Percentiles rank a stretch among this genome's conserved stretches.
Conservation (phyloP, 2,797 vertebrate species). For the Numenius phaeopus region DNA sequence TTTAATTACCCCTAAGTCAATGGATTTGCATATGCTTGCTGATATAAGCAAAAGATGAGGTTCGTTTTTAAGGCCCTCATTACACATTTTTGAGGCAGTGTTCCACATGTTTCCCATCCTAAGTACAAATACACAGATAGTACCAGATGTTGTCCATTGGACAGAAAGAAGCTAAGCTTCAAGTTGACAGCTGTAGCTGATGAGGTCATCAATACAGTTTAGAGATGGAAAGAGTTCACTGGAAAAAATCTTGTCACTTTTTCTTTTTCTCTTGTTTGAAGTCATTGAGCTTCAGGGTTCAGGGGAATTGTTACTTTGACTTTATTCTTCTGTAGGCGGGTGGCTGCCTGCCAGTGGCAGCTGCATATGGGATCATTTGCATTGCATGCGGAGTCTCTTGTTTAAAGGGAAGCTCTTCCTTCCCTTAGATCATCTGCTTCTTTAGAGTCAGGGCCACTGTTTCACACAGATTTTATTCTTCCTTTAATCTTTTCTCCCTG, state of each 20-base stretch:
- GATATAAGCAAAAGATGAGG: background rate
- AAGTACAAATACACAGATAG: slow-evolving; percentile 37
- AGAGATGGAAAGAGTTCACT: slow-evolving; percentile 72
- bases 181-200: slow-evolving; percentile 74
- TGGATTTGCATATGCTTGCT: background rate
- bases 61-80: background rate
- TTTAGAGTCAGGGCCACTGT: slow-evolving; percentile 80
- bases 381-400: slow-evolving; percentile 79
- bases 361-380: slow-evolving; percentile 84
- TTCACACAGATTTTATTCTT: slow-evolving; percentile 78
- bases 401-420: slow-evolving; percentile 83
- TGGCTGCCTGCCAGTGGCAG: slow-evolving; percentile 86
- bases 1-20: background rate
- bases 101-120: slow-evolving; percentile 55
- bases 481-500: slow-evolving; percentile 81
- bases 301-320: slow-evolving; percentile 80
- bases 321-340: slow-evolving; percentile 82
- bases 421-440: slow-evolving; percentile 83
- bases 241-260: slow-evolving; percentile 75
- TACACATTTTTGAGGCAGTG: background rate
- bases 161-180: slow-evolving; percentile 5
- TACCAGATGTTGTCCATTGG: slow-evolving; percentile 69
- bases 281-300: slow-evolving; percentile 82
- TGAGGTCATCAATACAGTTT: slow-evolving; percentile 79
- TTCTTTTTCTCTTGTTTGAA: slow-evolving; percentile 80